Base-by-base conservation (phyloP, 2,797 vertebrate species). In the Cossypha heuglini region DNA sequence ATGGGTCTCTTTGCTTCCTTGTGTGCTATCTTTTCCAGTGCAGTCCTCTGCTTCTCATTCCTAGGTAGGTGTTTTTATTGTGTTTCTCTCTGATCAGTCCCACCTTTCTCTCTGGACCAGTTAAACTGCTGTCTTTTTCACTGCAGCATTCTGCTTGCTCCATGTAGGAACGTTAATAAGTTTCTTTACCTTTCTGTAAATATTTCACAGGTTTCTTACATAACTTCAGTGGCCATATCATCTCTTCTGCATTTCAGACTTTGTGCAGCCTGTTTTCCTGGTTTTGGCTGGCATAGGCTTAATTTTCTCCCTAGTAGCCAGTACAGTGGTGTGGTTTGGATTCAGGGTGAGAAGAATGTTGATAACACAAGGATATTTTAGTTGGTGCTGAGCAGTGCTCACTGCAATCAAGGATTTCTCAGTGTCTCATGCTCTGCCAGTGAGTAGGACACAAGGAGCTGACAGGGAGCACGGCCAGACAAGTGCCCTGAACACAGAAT, bases 391-490 rank as follows among this genome's bases (percentile, higher is more conserved):
- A 72, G 51, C 51, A 73, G 28, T 5, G 38, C 59, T 73, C 52
- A 18, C 29, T 66, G 76, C 38, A 59, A 1, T 26, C 45, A 73
- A 40, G 38, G 29, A 33, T 11, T n/a, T 43, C 22, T 28, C 57
- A 69, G 49, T 24, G 35, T 24, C 43, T 66, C 38, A 2, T 25
- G n/a, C 59, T 58, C 52, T 51, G 33, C 31, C 52, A 58, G 37
- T 0, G 3, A 67, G 43, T 17, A 58, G 43, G 18, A n/a, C 52
- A 22, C 18, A 37, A 51, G 37, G 22, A 51, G 22, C 28, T 51
- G 22, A 3, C n/a, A 37, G 2, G 45, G 26, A 85, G 28, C 52
- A 58, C 0, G 0, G 17, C 52, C 69, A 58, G 61, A 14, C 43
- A 61, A 84, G 26, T 3, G 21, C 49, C 8, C n/a, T 59, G n/a